Conservation (phyloP, 2,113 vertebrate species). For the Nesogale talazaci region DNA sequence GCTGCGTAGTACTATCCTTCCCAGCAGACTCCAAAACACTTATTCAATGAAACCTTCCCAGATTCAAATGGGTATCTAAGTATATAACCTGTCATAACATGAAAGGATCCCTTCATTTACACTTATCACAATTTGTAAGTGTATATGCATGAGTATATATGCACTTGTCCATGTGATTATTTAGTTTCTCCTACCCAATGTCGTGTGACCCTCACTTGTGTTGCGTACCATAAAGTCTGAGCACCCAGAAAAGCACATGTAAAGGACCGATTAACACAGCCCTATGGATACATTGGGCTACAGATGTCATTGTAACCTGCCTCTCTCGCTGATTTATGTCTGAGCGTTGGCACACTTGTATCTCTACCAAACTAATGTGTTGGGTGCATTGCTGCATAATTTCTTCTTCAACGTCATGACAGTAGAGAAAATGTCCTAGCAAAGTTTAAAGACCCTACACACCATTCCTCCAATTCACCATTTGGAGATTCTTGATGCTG, state of each 20-base stretch:
- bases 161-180: not conserved
- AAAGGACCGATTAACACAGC: not conserved
- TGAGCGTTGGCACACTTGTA: not conserved
- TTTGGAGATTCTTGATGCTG: not conserved
- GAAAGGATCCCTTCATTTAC: not conserved
- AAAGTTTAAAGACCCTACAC: not conserved
- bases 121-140: not conserved
- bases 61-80: not conserved
- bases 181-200: not conserved
- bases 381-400: not conserved
- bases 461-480: not conserved
- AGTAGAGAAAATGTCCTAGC: not conserved
- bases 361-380: not conserved
- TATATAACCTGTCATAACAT: not conserved
- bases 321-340: not conserved
- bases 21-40: not conserved
- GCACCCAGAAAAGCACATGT: not conserved
- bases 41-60: not conserved
- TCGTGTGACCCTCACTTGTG: not conserved
- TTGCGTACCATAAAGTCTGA: not conserved
- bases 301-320: not conserved
- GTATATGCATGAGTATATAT: no score
- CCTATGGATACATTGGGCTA: not conserved
- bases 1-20: not conserved
- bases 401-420: not conserved